Base-by-base conservation (phyloP, 2,797 vertebrate species). In the Echeneis naucrates region DNA sequence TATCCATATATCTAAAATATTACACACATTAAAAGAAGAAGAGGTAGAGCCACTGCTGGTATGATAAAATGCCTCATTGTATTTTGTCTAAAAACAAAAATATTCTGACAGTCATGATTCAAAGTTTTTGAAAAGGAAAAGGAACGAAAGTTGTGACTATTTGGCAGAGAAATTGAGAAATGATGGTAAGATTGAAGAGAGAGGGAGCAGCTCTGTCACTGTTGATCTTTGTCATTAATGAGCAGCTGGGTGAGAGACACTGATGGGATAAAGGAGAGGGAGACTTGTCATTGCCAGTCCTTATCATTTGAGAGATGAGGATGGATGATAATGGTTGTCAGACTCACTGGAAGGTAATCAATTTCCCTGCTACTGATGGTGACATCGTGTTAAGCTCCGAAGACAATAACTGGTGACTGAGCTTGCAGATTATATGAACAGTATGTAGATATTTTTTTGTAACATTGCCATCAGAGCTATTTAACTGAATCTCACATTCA, bases 241-340 rank as follows among this genome's bases (percentile, higher is more conserved):
- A 72, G 32, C n/a, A 8, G 42, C 48, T 21, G 52, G 57, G 33
- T 62, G 69, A 64, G 62, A 42, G 63, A 44, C 33, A n/a, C 35
- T 4, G 35, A 16, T 16, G 23, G 61, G 66, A 55, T 17, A 47
- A 64, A n/a, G 23, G 60, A 54, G 59, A 42, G 8, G 30, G 52
- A 40, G 54, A 47, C 64, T 42, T 61, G 68, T 78, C 77, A 17
- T 54, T 54, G 72, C 69, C 59, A 40, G 17, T 74, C 45, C 14
- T 54, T 50, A 40, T 80, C 70, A 68, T 38, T 27, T 45, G 37
- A 24, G 53, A 64, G 60, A 75, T 48, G 35, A 69, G 62, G 52
- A 71, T 42, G 69, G 70, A 60, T 45, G 67, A 52, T 74, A 42
- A 77, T 51, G 33, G 27, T 27, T 32, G 55, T n/a, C 69, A 69